Conservation (phyloP, 2,113 vertebrate genomes). For the Romanogobio albipinnatus region DNA sequence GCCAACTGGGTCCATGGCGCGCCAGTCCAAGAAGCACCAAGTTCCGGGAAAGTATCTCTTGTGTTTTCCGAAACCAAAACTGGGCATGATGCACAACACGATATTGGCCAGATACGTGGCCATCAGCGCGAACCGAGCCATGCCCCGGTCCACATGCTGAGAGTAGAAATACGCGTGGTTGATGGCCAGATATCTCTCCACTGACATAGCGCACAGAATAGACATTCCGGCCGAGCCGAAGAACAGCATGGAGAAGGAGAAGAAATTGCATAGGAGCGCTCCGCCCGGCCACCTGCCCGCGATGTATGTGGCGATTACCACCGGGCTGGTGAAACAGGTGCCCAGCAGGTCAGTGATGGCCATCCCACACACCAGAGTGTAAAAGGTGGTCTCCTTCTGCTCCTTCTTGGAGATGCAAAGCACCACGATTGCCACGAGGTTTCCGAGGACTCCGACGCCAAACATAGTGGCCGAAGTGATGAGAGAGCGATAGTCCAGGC, state of each 20-base stretch:
- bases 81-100: slow-evolving; percentile 76
- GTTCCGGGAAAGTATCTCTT: slow-evolving; percentile 76
- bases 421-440: slow-evolving; percentile 79
- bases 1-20: slow-evolving; percentile 68
- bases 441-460: slow-evolving; percentile 77
- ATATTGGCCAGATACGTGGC: slow-evolving; percentile 73
- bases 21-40: slow-evolving; percentile 82
- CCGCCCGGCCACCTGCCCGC: slow-evolving; percentile 77
- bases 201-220: slow-evolving; percentile 81
- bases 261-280: slow-evolving; percentile 77
- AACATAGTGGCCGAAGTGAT: slow-evolving; percentile 80
- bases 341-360: slow-evolving; percentile 81
- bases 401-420: slow-evolving; percentile 79
- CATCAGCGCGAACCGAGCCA: slow-evolving; percentile 75
- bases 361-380: slow-evolving; percentile 82
- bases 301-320: slow-evolving; percentile 81
- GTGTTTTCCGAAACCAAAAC: slow-evolving; percentile 78
- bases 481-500: slow-evolving; percentile 73
- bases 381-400: slow-evolving; percentile 82
- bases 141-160: slow-evolving; percentile 73
- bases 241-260: slow-evolving; percentile 84
- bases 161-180: slow-evolving; percentile 82
- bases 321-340: slow-evolving; percentile 81
- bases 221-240: slow-evolving; percentile 81
- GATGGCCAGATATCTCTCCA: slow-evolving; percentile 81